Evolutionary conservation across 2,797 vertebrate genomes (phyloP), one percentile per base, ranked within the genome.

Genomic region (Meriones psammophilus): DNA sequence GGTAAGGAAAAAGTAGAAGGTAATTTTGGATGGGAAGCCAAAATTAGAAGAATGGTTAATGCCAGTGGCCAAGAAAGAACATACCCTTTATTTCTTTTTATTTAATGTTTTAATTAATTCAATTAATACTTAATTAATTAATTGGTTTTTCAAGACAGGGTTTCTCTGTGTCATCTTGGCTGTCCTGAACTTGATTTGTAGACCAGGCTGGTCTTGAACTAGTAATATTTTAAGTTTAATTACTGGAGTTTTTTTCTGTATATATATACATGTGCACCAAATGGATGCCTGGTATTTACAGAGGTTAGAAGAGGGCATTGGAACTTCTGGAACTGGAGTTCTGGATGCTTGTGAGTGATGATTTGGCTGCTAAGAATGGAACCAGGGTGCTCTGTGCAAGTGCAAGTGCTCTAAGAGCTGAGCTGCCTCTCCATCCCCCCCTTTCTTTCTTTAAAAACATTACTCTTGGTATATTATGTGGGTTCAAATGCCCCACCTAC

Each of bases 1-100:
- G 56, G 7, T 89, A 85, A 94, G 7, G 6, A 80, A 86, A 95
- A 90, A 84, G 10, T 36, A 42, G 26, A 66, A 24, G 46, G 42
- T 28, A 85, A 68, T 68, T 50, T 22, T 84, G 36, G 4, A 18
- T 76, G 6, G 54, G 28, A 94, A 94, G 26, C n/a, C 17, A 88
- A 83, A 93, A 62, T 93, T 84, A 66, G 86, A 33, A 93, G 78
- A 33, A 92, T 30, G 1, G 64, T 66, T 93, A 90, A 77, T 92
- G 42, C 9, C 62, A 39, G 15, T n/a, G 69, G 10, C 24, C 50
- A 80, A 30, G 20, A 69, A 94, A 84, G 74, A 28, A 33, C 1
- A 60, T 13, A 58, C 3, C 0, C 13, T 68, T 93, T 76, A 84
- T 84, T n/a, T n/a, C 64, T 50, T 68, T 42, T 85, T 85, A 68